Evolutionary conservation across 2,113 vertebrate species (phyloP).

Genomic region (Melozone crissalis): DNA sequence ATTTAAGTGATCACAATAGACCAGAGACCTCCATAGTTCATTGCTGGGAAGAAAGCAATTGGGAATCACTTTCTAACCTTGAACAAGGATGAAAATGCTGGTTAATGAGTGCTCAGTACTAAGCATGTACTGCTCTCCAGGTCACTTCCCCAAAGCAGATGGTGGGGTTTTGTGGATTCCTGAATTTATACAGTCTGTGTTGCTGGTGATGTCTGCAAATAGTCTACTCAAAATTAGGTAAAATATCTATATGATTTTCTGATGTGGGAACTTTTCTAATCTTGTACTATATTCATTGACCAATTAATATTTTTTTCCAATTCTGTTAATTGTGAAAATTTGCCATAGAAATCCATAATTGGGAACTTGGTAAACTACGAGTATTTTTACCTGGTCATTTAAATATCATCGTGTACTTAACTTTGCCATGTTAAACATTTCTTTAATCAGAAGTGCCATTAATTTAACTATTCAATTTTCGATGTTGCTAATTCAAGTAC

Average conservation of each 20-base stretch:
- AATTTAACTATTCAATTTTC: neutral
- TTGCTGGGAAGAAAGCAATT: neutral
- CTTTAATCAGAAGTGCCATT: neutral
- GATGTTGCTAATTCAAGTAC: neutral
- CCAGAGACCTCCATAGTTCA: neutral
- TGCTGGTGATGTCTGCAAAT: neutral
- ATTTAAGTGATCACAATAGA: neutral
- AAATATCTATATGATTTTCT: neutral
- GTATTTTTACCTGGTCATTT: neutral
- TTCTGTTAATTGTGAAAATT: neutral
- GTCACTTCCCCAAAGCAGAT: neutral
- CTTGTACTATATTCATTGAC: neutral
- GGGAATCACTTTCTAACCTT: neutral
- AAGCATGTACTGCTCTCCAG: neutral
- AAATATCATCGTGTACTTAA: neutral
- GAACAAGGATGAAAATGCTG: neutral
- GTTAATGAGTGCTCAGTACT: neutral
- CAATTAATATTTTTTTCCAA: neutral
- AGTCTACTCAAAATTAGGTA: neutral
- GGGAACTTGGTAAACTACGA: neutral
- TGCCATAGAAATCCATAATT: neutral
- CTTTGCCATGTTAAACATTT: neutral
- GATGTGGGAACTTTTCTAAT: neutral
- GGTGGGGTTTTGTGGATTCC: fast-evolving
- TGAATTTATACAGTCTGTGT: neutral